Conservation (phyloP, 1,140 invertebrate genomes). For the Lordiphosa collinella region DNA sequence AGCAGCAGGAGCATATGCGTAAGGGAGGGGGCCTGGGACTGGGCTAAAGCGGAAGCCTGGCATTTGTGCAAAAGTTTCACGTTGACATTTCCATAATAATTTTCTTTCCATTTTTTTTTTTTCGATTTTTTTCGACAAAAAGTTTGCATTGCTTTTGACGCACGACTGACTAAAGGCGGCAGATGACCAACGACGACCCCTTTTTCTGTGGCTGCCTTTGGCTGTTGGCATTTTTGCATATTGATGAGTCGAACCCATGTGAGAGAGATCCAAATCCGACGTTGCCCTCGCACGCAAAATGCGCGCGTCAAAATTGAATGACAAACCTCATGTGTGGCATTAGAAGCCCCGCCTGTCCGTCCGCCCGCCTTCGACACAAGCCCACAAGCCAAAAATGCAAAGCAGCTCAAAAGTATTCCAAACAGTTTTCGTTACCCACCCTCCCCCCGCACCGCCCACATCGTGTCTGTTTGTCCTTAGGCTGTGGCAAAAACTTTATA, state of each 20-base stretch:
- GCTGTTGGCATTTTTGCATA: conserved; percentile 59
- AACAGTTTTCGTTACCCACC: conserved; percentile 40
- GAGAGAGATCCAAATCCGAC: conserved; percentile 35
- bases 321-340: conserved; percentile 68
- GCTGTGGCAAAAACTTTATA: conserved; percentile 52
- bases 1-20: neutral
- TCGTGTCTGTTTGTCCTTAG: conserved; percentile 30
- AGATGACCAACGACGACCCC: conserved; percentile 13
- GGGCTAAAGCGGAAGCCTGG: conserved; percentile 29
- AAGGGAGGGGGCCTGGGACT: neutral
- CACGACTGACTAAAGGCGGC: conserved; percentile 39
- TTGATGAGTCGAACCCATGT: conserved; percentile 50
- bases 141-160: conserved; percentile 75
- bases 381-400: conserved; percentile 74
- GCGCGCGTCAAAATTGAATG: conserved; percentile 68
- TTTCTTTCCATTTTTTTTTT: conserved; percentile 50
- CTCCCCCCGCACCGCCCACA: conserved; percentile 29
- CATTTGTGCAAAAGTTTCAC: conserved; percentile 73
- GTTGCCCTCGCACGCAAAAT: conserved; percentile 29
- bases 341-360: conserved; percentile 3
- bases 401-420: conserved; percentile 67
- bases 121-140: conserved; percentile 19
- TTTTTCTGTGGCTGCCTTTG: conserved; percentile 20
- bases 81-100: conserved; percentile 78
- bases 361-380: conserved; percentile 8